Percentiles rank a stretch among this genome's conserved stretches.
Conservation (phyloP, 2,113 vertebrate species). For the Sylvia atricapilla region DNA sequence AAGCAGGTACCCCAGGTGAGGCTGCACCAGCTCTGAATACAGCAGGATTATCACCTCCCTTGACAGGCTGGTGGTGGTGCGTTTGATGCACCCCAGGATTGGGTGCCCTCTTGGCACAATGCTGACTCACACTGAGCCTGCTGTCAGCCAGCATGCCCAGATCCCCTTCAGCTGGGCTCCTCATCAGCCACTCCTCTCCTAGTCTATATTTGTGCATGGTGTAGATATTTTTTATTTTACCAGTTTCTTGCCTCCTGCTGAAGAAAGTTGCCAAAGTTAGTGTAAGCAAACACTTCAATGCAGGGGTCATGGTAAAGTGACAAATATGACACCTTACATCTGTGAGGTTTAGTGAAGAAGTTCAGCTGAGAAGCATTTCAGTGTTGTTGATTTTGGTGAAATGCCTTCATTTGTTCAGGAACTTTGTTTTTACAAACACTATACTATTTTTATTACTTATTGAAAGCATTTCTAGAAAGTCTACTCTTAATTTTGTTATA, state of each 20-base stretch:
- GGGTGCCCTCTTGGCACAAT: not conserved
- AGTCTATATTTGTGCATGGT: fast-evolving
- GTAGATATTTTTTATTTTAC: not conserved
- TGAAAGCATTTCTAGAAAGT: not conserved
- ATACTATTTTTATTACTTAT: not conserved
- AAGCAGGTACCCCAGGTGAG: not conserved
- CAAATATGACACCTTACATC: not conserved
- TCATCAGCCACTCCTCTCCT: not conserved
- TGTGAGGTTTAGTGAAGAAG: not conserved
- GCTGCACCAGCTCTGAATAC: not conserved
- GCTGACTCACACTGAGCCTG: not conserved
- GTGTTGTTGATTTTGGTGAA: not conserved
- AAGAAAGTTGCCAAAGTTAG: not conserved
- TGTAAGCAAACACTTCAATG: not conserved
- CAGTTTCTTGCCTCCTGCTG: not conserved
- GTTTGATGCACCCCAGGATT: not conserved
- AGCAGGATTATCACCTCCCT: not conserved
- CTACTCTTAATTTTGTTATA: not conserved
- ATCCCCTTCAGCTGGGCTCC: not conserved
- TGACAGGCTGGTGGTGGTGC: not conserved
- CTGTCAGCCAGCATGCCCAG: not conserved
- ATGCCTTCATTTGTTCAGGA: not conserved
- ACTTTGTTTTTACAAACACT: not conserved
- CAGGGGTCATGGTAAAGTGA: not conserved
- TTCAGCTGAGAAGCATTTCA: not conserved